Conservation (phyloP, 2,113 vertebrate genomes). For the Sebastes fasciatus region DNA sequence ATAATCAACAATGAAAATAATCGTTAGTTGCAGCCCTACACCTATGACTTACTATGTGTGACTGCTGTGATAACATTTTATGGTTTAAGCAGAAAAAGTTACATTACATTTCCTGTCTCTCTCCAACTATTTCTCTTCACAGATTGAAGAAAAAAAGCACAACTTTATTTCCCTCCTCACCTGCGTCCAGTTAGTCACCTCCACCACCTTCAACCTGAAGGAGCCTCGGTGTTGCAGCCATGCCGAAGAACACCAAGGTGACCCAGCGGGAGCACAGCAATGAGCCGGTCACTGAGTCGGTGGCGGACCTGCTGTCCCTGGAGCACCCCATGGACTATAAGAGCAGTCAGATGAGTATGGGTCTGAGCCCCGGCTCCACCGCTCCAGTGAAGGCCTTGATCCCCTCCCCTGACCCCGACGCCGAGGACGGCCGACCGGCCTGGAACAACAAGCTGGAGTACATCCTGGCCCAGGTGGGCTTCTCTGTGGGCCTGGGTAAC, state of each 20-base stretch:
- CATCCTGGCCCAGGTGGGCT: constrained; percentile 98
- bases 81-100: not conserved
- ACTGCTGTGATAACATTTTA: not conserved
- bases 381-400: constrained; percentile 86
- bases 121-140: constrained; percentile 38
- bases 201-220: constrained; percentile 35
- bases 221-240: constrained; percentile 63
- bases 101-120: not conserved
- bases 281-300: constrained; percentile 97
- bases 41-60: not conserved
- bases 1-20: too few relatives aligned
- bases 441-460: constrained; percentile 99
- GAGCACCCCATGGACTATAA: constrained; percentile 98
- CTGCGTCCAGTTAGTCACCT: constrained; percentile 7
- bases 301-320: constrained; percentile 95
- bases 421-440: constrained; percentile 91
- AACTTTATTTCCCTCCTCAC: constrained; percentile 22
- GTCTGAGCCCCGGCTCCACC: constrained; percentile 82
- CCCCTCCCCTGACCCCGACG: constrained; percentile 86
- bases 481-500: constrained; percentile 98
- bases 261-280: constrained; percentile 95
- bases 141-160: constrained; percentile 62
- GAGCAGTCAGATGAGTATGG: constrained; percentile 92
- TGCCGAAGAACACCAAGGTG: constrained; percentile 99
- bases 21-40: too few relatives aligned